A percentile compares a stretch with the other conserved stretches of the same genome.
Conservation (phyloP, 2,113 vertebrate genomes). For the Tiliqua scincoides region DNA sequence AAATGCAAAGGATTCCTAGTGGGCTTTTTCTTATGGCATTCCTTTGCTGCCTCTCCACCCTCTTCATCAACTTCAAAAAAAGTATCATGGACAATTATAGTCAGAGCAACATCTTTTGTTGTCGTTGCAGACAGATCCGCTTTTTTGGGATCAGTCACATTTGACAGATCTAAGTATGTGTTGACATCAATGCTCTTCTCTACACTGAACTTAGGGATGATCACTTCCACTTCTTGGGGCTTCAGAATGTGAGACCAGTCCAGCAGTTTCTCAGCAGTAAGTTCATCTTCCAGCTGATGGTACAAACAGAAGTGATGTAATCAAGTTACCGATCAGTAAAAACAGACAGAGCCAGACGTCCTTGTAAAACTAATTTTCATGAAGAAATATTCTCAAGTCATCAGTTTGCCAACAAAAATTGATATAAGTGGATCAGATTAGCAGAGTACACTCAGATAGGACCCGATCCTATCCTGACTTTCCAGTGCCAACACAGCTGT, state of each 20-base stretch:
- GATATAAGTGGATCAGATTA: neutral
- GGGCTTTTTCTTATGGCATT: neutral
- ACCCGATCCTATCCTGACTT: too few relatives aligned
- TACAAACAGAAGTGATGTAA: neutral
- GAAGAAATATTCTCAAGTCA: neutral
- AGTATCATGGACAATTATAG: neutral
- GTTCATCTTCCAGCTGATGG: slow-evolving; percentile 61
- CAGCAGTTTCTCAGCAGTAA: slow-evolving; percentile 64
- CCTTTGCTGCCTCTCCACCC: neutral
- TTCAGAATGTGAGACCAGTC: slow-evolving; percentile 70
- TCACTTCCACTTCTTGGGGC: slow-evolving; percentile 58
- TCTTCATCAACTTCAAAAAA: neutral
- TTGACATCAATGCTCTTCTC: slow-evolving; percentile 71
- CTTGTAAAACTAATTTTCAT: neutral
- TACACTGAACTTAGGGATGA: slow-evolving; percentile 75
- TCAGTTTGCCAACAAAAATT: neutral
- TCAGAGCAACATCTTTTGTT: neutral
- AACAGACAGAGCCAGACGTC: neutral
- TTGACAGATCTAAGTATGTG: slow-evolving; percentile 53
- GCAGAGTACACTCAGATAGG: neutral
- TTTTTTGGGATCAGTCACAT: slow-evolving; percentile 70
- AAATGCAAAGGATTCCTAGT: neutral
- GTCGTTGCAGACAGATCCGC: slow-evolving; percentile 65
- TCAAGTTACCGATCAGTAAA: neutral
- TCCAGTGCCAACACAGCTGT: too few relatives aligned